These are phyloP conservation scores for Thalpophila matura DNA, from an alignment of 2,888 invertebrate genomes.

Conservation along the genomic window DNA sequence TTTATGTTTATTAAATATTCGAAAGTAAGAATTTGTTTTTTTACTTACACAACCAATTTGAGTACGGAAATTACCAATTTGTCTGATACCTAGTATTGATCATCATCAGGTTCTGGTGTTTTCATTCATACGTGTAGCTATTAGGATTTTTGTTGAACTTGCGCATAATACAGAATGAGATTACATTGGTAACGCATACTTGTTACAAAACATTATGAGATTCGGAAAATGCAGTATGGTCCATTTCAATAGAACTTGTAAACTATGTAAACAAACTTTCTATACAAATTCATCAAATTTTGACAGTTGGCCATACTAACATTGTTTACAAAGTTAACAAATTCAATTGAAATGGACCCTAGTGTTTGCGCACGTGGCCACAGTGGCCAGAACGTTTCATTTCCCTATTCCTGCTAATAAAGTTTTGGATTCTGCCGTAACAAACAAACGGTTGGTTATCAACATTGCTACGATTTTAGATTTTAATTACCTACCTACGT, in stretches of 20 bases:
- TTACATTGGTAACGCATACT: neutral
- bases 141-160: neutral
- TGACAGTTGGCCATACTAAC: too few species aligned
- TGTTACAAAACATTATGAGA: constrained; percentile 20
- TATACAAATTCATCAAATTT: too few species aligned
- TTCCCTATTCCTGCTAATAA: constrained; percentile 64
- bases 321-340: too few species aligned
- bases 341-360: too few species aligned
- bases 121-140: neutral
- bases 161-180: neutral
- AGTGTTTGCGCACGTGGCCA: constrained; percentile 62
- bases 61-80: constrained; percentile 26
- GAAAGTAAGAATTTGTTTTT: constrained; percentile 9
- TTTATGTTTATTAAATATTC: constrained; percentile 11
- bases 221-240: constrained; percentile 31
- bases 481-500: constrained; percentile 64
- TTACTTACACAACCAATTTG: constrained; percentile 24
- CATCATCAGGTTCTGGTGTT: constrained; percentile 7
- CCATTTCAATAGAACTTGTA: too few species aligned
- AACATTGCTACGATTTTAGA: constrained; percentile 68
- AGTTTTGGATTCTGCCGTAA: constrained; percentile 65
- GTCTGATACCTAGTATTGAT: neutral
- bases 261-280: too few species aligned
- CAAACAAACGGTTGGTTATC: constrained; percentile 68
- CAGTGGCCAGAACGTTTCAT: constrained; percentile 38